Conservation (phyloP, 2,797 vertebrate species). For the Pipistrellus nathusii region DNA sequence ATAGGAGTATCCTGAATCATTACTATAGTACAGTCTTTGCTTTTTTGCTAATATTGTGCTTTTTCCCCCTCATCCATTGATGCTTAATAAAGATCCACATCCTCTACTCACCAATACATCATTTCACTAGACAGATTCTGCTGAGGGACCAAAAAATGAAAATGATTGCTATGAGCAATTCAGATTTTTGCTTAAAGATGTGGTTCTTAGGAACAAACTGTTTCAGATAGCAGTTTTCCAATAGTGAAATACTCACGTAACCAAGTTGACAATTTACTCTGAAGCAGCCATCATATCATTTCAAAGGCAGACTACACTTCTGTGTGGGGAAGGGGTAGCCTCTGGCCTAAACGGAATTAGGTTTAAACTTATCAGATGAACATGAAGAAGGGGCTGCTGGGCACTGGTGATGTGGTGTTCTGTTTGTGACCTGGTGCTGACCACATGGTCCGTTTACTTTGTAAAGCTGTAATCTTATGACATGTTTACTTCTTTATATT, state of each 20-base stretch:
- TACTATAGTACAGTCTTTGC: not conserved
- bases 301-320: not conserved
- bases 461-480: not conserved
- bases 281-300: not conserved
- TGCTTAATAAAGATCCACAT: constrained; percentile 50
- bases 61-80: not conserved
- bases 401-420: not conserved
- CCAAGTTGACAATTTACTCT: constrained; percentile 45
- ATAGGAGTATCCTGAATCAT: constrained; percentile 39
- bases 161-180: not conserved
- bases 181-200: constrained; percentile 65
- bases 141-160: constrained; percentile 1
- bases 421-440: not conserved
- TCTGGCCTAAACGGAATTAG: not conserved
- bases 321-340: not conserved
- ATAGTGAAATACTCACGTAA: not conserved
- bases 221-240: constrained; percentile 46
- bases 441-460: not conserved
- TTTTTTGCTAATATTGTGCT: constrained; percentile 47
- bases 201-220: not conserved
- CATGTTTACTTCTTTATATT: not conserved
- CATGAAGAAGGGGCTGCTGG: not conserved
- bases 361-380: not conserved
- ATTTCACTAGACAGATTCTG: constrained; percentile 52
- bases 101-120: constrained; percentile 4